These are phyloP conservation scores for Xestia ashworthii DNA, from an alignment of 2,888 invertebrate genomes.

Conservation along the genomic window DNA sequence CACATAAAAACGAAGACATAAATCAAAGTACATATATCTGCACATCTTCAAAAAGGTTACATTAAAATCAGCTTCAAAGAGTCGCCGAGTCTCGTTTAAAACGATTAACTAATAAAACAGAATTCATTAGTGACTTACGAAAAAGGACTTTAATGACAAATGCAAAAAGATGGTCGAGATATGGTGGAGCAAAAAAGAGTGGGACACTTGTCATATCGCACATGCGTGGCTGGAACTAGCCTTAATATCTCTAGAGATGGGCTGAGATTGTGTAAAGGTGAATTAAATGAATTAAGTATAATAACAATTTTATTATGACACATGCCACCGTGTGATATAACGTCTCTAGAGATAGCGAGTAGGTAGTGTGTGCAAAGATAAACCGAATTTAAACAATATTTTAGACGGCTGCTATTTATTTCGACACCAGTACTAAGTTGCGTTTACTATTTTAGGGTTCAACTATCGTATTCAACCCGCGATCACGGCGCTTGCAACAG, in stretches of 20 bases:
- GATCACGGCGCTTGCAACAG: no score
- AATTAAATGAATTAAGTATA: neutral
- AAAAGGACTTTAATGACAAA: conserved; percentile 53
- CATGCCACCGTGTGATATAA: neutral
- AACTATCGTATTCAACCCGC: neutral
- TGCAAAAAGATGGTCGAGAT: conserved; percentile 61
- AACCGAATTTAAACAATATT: neutral
- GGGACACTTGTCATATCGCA: conserved; percentile 66
- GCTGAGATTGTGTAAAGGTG: neutral
- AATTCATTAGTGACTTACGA: conserved; percentile 59
- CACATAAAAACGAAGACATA: conserved; percentile 20
- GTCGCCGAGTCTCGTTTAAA: conserved; percentile 48
- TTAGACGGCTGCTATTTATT: neutral
- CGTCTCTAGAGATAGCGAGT: neutral
- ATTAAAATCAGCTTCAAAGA: conserved; percentile 52
- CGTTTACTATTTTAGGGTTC: neutral
- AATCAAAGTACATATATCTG: conserved; percentile 31
- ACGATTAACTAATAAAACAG: conserved; percentile 62
- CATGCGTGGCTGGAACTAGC: conserved; percentile 52
- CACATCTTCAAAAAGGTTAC: conserved; percentile 33
- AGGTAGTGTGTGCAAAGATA: neutral
- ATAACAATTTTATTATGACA: neutral
- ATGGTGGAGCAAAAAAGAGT: conserved; percentile 53
- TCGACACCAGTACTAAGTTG: neutral
- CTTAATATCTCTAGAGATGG: conserved; percentile 13